A percentile compares a stretch with the other conserved stretches of the same genome.
These are phyloP conservation scores for Melitaea cinxia DNA, from an alignment of 1,140 invertebrate species.

Conservation along the genomic window DNA sequence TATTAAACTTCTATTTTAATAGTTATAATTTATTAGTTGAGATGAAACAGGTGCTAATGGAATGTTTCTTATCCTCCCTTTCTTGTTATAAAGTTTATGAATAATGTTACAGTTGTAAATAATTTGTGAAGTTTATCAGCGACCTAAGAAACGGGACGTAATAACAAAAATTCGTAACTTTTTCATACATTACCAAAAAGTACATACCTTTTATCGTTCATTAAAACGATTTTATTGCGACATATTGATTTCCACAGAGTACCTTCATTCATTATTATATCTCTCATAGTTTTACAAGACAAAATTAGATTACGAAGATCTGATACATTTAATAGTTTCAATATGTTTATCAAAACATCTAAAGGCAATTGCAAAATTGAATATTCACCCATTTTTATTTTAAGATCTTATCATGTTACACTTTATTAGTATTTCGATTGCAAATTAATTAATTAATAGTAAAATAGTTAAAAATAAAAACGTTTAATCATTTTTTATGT, in stretches of 20 bases:
- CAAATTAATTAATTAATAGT: neutral
- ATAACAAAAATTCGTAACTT: too few relatives aligned
- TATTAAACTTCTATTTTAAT: too few relatives aligned
- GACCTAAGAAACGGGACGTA: too few relatives aligned
- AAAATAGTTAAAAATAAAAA: too few relatives aligned
- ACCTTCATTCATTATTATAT: slow-evolving; percentile 55
- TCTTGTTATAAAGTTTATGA: too few relatives aligned
- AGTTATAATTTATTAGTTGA: too few relatives aligned
- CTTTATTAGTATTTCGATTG: neutral
- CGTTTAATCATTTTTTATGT: too few relatives aligned
- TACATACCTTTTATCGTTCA: slow-evolving; percentile 44
- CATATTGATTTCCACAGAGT: slow-evolving; percentile 52
- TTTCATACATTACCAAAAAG: neutral
- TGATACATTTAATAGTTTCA: slow-evolving; percentile 45
- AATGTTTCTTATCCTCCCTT: too few relatives aligned
- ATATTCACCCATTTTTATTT: slow-evolving; percentile 29
- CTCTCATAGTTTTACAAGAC: slow-evolving; percentile 57
- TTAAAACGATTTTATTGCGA: slow-evolving; percentile 47
- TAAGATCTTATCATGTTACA: too few relatives aligned
- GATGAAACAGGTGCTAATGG: too few relatives aligned
- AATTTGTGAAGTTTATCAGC: too few relatives aligned
- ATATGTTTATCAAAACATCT: slow-evolving; percentile 63
- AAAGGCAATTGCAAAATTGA: slow-evolving; percentile 51
- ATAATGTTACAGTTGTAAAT: too few relatives aligned
- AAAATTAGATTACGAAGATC: slow-evolving; percentile 65